phyloP scores from a whole-genome alignment of 2,797 vertebrate genomes.

The Siniperca obscura region DNA sequence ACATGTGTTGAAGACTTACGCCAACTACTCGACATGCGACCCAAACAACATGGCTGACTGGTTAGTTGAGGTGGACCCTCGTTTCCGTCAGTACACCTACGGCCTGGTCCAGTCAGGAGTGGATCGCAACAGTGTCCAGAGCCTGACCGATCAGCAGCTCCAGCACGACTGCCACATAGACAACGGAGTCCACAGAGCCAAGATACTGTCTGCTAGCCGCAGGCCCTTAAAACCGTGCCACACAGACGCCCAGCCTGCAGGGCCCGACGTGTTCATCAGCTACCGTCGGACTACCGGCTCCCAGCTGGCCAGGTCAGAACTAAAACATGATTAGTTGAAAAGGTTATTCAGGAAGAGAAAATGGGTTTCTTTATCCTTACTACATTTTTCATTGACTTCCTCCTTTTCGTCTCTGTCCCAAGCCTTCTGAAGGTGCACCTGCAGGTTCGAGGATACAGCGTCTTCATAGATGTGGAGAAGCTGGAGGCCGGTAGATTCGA shows the following conservation, averaged over 20 bases:
- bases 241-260: conserved; percentile 82
- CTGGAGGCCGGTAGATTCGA: conserved; percentile 96
- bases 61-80: conserved; percentile 91
- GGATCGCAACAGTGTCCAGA: conserved; percentile 87
- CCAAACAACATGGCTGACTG: conserved; percentile 97
- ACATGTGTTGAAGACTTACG: conserved; percentile 93
- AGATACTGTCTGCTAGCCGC: conserved; percentile 88
- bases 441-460: conserved; percentile 95
- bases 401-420: conserved; percentile 21
- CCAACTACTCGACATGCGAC: conserved; percentile 96
- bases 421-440: conserved; percentile 98
- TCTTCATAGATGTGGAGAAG: conserved; percentile 99
- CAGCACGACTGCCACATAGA: conserved; percentile 89
- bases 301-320: conserved; percentile 94
- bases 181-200: conserved; percentile 91
- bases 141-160: conserved; percentile 93
- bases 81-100: conserved; percentile 97
- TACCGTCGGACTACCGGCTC: conserved; percentile 95
- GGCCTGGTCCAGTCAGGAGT: conserved; percentile 93
- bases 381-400: background rate
- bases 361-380: no score
- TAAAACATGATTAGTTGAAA: background rate
- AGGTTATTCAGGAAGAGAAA: background rate
- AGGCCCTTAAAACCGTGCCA: conserved; percentile 85
- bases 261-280: conserved; percentile 97